phyloP scores from a whole-genome alignment of 2,888 invertebrate genomes.

The Poecilobothrus nobilitatus region DNA sequence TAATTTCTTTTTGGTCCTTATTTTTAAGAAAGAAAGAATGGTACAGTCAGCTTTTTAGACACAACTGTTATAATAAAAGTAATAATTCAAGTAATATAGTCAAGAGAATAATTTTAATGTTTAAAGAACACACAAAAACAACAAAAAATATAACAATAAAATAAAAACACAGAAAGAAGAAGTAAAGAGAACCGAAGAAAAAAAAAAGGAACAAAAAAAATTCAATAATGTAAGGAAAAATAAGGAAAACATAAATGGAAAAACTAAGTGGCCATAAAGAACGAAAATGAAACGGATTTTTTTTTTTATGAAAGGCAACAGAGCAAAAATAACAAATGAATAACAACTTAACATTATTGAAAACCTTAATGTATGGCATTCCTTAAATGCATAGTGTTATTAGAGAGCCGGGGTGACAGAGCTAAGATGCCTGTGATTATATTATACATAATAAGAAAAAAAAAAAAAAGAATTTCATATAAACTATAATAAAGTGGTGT shows the following conservation, averaged over 20 bases:
- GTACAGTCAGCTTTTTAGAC: background rate
- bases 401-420: too few relatives aligned
- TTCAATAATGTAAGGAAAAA: too few relatives aligned
- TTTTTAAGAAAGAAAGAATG: too few relatives aligned
- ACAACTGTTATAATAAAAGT: background rate
- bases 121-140: background rate
- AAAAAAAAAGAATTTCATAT: too few relatives aligned
- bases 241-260: background rate
- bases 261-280: background rate
- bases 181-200: too few relatives aligned
- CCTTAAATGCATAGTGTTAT: background rate
- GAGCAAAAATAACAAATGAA: constrained; percentile 1
- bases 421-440: too few relatives aligned
- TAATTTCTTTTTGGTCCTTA: too few relatives aligned
- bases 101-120: background rate
- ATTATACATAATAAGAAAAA: too few relatives aligned
- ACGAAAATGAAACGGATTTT: background rate
- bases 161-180: background rate
- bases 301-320: background rate
- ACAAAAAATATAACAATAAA: background rate
- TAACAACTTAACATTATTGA: background rate
- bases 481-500: too few relatives aligned
- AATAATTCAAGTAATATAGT: background rate
- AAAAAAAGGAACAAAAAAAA: too few relatives aligned
- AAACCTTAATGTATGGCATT: background rate